Conservation (phyloP, 2,797 vertebrate genomes). For the Arnoldichthys spilopterus region DNA sequence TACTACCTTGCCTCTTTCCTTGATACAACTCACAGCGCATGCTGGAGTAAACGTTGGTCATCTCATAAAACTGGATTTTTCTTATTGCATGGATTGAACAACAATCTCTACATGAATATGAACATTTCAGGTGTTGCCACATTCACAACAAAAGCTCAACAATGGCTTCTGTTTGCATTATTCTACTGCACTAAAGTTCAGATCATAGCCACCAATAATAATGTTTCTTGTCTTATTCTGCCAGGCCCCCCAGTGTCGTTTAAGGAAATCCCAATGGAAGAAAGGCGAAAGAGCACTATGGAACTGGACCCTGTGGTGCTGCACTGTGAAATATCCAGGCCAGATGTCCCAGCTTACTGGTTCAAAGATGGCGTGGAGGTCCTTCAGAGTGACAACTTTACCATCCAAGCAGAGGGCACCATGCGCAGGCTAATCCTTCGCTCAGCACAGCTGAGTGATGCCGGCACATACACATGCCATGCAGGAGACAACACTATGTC, state of each 20-base stretch:
- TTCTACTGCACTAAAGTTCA: neutral
- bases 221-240: neutral
- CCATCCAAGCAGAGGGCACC: constrained; percentile 79
- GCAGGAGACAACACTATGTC: constrained; percentile 72
- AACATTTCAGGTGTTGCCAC: neutral
- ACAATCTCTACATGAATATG: too few relatives aligned
- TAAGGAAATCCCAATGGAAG: constrained; percentile 67
- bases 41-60: neutral
- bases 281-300: constrained; percentile 76
- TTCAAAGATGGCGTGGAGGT: constrained; percentile 82
- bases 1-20: neutral
- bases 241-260: constrained; percentile 75
- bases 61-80: too few relatives aligned
- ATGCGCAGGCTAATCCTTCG: constrained; percentile 81
- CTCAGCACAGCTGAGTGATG: constrained; percentile 71
- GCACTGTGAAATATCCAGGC: constrained; percentile 81
- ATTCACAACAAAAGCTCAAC: neutral
- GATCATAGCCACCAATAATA: neutral
- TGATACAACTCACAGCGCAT: neutral
- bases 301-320: constrained; percentile 84
- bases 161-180: neutral
- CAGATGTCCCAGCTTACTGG: constrained; percentile 77
- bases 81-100: neutral
- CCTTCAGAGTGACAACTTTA: constrained; percentile 71
- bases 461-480: constrained; percentile 82